These are phyloP conservation scores for Acipenser oxyrinchus DNA, from an alignment of 2,797 vertebrate species.

Conservation along the genomic window DNA sequence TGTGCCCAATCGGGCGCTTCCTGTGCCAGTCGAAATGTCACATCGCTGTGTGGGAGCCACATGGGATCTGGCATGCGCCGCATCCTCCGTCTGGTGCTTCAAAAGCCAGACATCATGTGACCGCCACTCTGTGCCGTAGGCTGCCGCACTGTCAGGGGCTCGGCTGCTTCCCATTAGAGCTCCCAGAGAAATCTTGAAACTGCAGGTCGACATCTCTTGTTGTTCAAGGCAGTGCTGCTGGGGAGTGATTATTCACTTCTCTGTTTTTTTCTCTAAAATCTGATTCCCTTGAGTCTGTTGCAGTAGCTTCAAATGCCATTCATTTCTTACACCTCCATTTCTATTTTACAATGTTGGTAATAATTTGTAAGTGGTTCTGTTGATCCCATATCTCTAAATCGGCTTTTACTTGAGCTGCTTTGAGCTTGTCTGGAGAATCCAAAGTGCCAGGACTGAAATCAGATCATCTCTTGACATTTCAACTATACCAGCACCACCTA, in stretches of 20 bases:
- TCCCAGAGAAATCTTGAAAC: slow-evolving; percentile 27
- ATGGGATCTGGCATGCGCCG: slow-evolving; percentile 3
- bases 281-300: too few species aligned
- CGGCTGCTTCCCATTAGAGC: slow-evolving; percentile 35
- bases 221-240: not conserved
- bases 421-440: too few species aligned
- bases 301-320: too few species aligned
- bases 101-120: slow-evolving; percentile 53
- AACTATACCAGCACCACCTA: too few species aligned
- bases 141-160: slow-evolving; percentile 27
- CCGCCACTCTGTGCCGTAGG: slow-evolving; percentile 30
- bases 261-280: too few species aligned
- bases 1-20: not conserved
- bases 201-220: not conserved
- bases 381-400: too few species aligned
- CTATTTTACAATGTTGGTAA: too few species aligned
- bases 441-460: too few species aligned
- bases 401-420: too few species aligned
- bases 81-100: slow-evolving; percentile 25
- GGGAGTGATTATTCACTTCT: not conserved
- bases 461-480: too few species aligned
- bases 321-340: too few species aligned
- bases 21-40: slow-evolving; percentile 6
- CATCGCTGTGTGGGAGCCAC: not conserved
- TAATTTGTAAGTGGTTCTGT: too few species aligned